phyloP scores from a whole-genome alignment of 1,140 invertebrate genomes.

The Diorhabda sublineata region DNA sequence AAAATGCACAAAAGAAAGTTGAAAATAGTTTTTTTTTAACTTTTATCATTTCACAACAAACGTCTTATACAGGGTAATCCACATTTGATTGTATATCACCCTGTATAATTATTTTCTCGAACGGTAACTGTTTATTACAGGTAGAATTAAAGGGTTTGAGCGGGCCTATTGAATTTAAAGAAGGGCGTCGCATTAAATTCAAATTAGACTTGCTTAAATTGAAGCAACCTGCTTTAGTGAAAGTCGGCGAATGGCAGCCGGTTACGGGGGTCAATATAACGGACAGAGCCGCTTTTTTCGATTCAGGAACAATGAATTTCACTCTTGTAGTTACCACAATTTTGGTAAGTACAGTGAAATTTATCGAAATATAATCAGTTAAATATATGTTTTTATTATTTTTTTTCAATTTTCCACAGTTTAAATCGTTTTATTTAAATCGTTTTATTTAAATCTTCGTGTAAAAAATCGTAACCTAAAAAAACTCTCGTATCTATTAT shows the following conservation, averaged over 20 bases:
- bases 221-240: conserved; percentile 66
- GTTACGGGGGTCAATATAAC: conserved; percentile 73
- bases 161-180: conserved; percentile 73
- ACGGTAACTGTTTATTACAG: conserved; percentile 47
- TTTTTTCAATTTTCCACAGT: background rate
- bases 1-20: too few species aligned
- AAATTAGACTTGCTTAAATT: conserved; percentile 75
- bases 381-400: background rate
- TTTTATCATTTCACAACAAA: too few species aligned
- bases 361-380: conserved; percentile 4
- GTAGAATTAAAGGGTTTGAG: conserved; percentile 71
- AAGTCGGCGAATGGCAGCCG: conserved; percentile 81
- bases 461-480: background rate
- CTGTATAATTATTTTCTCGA: too few species aligned
- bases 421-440: background rate
- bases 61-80: too few species aligned
- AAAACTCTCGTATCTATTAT: background rate
- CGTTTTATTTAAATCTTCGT: too few species aligned
- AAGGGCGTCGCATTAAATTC: conserved; percentile 68
- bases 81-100: too few species aligned
- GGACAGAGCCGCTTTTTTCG: conserved; percentile 78
- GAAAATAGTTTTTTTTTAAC: too few species aligned
- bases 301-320: conserved; percentile 77
- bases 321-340: conserved; percentile 86
- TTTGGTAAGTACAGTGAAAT: conserved; percentile 57